Base-by-base conservation (phyloP, 2,888 invertebrate genomes). In the Argyra leucocephala region DNA sequence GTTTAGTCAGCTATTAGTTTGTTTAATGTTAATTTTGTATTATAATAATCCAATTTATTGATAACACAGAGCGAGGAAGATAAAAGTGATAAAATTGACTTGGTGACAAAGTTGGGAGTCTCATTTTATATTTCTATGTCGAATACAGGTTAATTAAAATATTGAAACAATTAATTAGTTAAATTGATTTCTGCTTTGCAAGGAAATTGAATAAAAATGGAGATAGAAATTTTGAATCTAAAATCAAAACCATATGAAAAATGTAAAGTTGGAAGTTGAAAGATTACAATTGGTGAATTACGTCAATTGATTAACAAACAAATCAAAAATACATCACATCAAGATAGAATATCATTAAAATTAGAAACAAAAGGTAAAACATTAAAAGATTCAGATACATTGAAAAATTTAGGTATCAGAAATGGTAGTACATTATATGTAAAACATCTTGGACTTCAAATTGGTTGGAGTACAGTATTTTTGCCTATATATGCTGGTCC, bases 381-480 rank as follows among this genome's bases (percentile, higher is more conserved):
- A 37, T 77, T 96, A 62, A 88, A 88, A 69, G 94, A 98, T 80
- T 86, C 87, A 7, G 87, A 88, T 24, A 85, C 86, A 0, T 74
- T 97, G 1, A 83, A 85, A 67, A 83, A 84, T 61, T 75, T 95
- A 10, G 88, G 87, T 22, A 71, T 91, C 22, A 70, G 72, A 22
- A 73, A 71, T 66, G 89, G 89, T 12, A 85, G 86, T 4, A 91
- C 90, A 75, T 77, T 99, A 1, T 99, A 89, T 78, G 85, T 96
- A 48, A 96, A 95, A 81, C 98, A 99, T 81, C 84, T 99, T 65
- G 80, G 99, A 3, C 96, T 97, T 2, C 99, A 99, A 82, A 93
- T 99, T 73, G 93, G 96, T 4, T 99, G 98, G 98, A 91, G 89
- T 72, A 96, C 96, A 22, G 98, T 99, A 0, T 99, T 99, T 79